Conservation (phyloP, 2,797 vertebrate species). For the Tokudaia muenninki region DNA sequence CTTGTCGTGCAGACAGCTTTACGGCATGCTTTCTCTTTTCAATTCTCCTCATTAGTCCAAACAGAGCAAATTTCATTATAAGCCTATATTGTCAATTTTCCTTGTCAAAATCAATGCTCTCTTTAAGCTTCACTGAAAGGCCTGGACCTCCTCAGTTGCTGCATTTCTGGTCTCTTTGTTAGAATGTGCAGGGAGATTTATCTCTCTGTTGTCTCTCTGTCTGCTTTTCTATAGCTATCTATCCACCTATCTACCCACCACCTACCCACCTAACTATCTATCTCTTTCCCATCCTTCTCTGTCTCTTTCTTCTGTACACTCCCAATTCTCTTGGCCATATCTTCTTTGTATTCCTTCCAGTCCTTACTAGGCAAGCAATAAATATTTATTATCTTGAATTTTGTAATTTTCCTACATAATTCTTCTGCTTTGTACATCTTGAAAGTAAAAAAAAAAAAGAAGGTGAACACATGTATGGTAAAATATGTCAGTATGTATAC, state of each 20-base stretch:
- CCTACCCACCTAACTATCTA: not conserved
- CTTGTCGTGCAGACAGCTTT: not conserved
- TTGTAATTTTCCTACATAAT: conserved; percentile 37
- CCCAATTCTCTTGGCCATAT: not conserved
- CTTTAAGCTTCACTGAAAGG: not conserved
- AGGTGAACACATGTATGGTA: not conserved
- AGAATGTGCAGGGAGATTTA: rapidly evolving
- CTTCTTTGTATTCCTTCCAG: conserved; percentile 28
- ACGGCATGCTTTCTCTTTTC: not conserved
- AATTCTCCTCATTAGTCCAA: not conserved
- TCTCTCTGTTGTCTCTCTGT: not conserved
- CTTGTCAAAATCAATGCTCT: not conserved
- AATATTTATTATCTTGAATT: conserved; percentile 49
- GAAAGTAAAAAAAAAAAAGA: not conserved
- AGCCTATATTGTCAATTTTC: not conserved
- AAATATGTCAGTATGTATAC: not conserved
- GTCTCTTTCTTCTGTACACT: not conserved
- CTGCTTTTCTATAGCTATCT: not conserved
- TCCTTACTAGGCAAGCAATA: not conserved
- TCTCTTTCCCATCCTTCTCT: not conserved
- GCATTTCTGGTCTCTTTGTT: not conserved
- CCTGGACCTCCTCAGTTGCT: not conserved
- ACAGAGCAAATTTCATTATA: not conserved
- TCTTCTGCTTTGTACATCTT: not conserved
- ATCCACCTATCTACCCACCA: not conserved